Evolutionary conservation across 2,888 invertebrate genomes (phyloP), one percentile per base, ranked within the genome.

Genomic region (Tipula confusa): DNA sequence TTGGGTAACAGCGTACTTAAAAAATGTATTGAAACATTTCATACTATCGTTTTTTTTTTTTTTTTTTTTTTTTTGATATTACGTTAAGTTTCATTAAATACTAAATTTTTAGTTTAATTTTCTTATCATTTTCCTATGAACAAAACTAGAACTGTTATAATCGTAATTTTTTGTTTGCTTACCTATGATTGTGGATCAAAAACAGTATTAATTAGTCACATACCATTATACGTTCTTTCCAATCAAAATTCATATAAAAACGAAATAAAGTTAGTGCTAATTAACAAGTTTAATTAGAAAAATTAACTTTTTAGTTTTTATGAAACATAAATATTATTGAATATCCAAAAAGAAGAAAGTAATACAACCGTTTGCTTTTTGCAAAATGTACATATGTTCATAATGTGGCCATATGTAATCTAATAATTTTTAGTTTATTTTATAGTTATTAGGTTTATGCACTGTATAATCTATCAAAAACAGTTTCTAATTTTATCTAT

Each of bases 311-410:
- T 6, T 33, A 2, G 1, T n/a, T n/a, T n/a, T 9, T 64, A 24
- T 24, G 24, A 64, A 64, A 64, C 64, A 24, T 24, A 64, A 64
- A 18, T 64, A 18, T 64, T 18, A 48, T 64, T 64, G 24, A 64
- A 64, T 64, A 64, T 24, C 64, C 24, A 64, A 64, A 64, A 64
- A 64, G 9, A 24, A 24, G 64, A 64, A 64, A 64, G 64, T 64
- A 64, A 9, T 64, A 1, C 1, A 64, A 48, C 18, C 48, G 24
- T 48, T 48, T 48, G 48, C 18, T 48, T 48, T 64, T 64, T 9
- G 64, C 64, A n/a, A n/a, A n/a, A n/a, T n/a, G n/a, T n/a, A 64
- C 48, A 48, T 48, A 48, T 48, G 43, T 43, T 43, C 43, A 43
- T 43, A 24, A 18, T 11, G 64, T 64, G 64, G 64, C 2, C 3